These are phyloP conservation scores for Antheraea yamamai DNA, from an alignment of 2,888 invertebrate species.

Conservation along the genomic window DNA sequence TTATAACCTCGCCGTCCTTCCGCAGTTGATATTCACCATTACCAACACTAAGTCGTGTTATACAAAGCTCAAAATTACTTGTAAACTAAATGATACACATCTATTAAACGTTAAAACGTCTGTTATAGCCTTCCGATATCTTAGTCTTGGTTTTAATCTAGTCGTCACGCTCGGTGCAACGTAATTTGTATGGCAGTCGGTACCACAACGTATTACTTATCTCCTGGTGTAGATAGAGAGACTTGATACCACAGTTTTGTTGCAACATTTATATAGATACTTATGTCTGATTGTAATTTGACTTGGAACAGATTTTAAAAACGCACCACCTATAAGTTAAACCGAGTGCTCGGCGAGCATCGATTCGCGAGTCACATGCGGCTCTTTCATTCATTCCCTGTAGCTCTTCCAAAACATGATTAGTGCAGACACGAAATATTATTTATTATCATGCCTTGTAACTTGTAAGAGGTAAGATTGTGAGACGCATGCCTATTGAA, in stretches of 20 bases:
- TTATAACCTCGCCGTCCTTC: slow-evolving; percentile 16
- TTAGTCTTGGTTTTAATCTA: slow-evolving; percentile 14
- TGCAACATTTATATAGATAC: not conserved
- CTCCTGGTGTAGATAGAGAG: not conserved
- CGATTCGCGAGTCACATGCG: too few species aligned
- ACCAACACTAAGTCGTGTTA: not conserved
- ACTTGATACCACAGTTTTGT: not conserved
- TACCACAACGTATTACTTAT: not conserved
- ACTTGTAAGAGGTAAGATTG: too few species aligned
- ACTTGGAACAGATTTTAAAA: not conserved
- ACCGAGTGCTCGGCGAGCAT: not conserved
- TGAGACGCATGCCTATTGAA: too few species aligned
- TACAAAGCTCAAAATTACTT: not conserved
- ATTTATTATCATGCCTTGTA: too few species aligned
- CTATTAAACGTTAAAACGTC: slow-evolving; percentile 15
- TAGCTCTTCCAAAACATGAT: too few species aligned
- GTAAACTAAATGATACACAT: not conserved
- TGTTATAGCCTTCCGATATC: slow-evolving; percentile 17
- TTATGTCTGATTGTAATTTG: not conserved
- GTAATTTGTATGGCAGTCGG: not conserved
- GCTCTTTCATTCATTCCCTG: too few species aligned
- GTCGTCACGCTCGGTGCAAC: slow-evolving; percentile 10
- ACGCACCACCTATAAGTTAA: not conserved
- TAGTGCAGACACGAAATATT: too few species aligned
- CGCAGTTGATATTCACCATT: not conserved